These are phyloP conservation scores for Mobula birostris DNA, from an alignment of 2,113 vertebrate species.

Conservation along the genomic window DNA sequence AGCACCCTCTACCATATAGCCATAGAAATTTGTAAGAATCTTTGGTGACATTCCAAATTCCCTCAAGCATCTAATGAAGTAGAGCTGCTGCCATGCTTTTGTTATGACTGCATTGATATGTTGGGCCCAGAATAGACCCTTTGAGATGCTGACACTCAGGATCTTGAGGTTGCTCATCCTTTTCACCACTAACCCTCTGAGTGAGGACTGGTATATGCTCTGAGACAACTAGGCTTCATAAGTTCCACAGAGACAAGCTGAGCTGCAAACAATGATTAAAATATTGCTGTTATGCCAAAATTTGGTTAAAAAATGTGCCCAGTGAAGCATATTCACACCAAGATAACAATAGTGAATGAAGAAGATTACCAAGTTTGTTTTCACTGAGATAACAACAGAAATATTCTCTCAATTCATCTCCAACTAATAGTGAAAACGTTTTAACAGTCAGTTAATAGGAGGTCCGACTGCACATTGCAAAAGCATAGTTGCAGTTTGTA, in stretches of 20 bases:
- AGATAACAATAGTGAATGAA: slow-evolving; percentile 3
- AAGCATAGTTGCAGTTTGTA: slow-evolving; percentile 20
- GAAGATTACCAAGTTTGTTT: not conserved
- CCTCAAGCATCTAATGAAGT: no score
- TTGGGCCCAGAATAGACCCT: no score
- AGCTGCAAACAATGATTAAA: not conserved
- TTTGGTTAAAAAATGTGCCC: not conserved
- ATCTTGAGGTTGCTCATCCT: no score
- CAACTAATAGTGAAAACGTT: slow-evolving; percentile 32
- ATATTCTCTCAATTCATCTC: not conserved
- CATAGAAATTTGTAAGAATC: no score
- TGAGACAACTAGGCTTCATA: not conserved
- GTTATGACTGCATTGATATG: no score
- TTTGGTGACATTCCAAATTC: no score
- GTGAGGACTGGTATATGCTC: no score
- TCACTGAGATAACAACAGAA: slow-evolving; percentile 13
- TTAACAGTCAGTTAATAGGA: not conserved
- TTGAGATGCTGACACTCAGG: no score
- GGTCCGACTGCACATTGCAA: not conserved
- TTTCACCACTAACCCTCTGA: no score
- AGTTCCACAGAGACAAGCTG: not conserved
- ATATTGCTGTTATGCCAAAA: not conserved
- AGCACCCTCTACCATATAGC: no score
- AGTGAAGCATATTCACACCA: not conserved
- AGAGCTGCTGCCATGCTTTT: no score